These are phyloP conservation scores for Caenorhabditis remanei DNA, from an alignment of 1,140 invertebrate genomes.

Conservation along the genomic window DNA sequence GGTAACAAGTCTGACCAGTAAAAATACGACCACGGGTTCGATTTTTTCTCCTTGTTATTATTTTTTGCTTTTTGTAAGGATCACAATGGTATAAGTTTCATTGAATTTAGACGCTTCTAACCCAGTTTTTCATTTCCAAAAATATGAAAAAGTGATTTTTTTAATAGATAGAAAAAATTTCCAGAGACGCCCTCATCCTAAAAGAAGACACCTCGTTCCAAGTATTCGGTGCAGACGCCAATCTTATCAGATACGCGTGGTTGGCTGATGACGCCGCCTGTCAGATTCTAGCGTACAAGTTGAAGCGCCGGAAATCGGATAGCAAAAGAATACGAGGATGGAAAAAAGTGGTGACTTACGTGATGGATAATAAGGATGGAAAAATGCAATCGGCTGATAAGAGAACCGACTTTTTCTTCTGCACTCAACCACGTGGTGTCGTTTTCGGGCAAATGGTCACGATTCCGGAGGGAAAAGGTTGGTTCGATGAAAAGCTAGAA, in stretches of 20 bases:
- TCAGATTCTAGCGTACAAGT: not conserved
- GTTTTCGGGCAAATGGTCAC: not conserved
- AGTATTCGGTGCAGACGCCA: not conserved
- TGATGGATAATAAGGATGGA: not conserved
- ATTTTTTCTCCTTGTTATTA: too few species aligned
- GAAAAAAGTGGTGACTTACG: not conserved
- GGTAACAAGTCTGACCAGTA: too few species aligned
- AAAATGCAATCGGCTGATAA: not conserved
- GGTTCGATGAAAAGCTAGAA: not conserved
- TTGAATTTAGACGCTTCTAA: too few species aligned
- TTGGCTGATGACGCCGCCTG: not conserved
- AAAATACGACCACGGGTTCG: too few species aligned
- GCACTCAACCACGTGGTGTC: not conserved
- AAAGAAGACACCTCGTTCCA: not conserved
- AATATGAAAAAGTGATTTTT: too few species aligned
- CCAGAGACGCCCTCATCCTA: not conserved
- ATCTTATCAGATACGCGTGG: not conserved
- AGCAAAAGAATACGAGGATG: not conserved
- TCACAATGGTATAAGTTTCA: too few species aligned
- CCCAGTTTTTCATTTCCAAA: too few species aligned
- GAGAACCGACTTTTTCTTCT: not conserved
- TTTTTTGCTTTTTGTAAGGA: too few species aligned
- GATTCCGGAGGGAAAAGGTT: slow-evolving; percentile 29
- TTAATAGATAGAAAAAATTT: too few species aligned
- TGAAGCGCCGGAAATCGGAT: not conserved